Conservation (phyloP, 2,888 invertebrate genomes). For the Poecilobothrus nobilitatus region DNA sequence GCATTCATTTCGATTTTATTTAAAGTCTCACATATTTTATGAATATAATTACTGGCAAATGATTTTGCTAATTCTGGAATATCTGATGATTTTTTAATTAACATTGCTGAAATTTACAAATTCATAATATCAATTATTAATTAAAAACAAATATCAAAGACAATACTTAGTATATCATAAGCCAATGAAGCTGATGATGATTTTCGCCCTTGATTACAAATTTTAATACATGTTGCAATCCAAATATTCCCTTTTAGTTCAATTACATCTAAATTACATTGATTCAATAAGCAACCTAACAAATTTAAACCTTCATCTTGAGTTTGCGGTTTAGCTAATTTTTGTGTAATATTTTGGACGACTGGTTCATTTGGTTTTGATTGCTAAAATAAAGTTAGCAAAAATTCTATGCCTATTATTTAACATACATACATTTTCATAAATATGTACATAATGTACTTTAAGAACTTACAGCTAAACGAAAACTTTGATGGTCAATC, state of each 20-base stretch:
- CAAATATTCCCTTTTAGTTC: conserved; percentile 30
- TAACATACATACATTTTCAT: background rate
- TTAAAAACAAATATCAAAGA: conserved; percentile 12
- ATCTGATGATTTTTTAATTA: conserved; percentile 27
- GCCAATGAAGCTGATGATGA: conserved; percentile 22
- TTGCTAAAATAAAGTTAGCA: conserved; percentile 11
- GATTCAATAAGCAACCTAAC: conserved; percentile 26
- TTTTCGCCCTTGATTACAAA: conserved; percentile 26
- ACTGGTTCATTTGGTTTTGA: conserved; percentile 20
- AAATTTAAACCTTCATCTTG: conserved; percentile 26
- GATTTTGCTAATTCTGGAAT: conserved; percentile 31
- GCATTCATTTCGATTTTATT: conserved; percentile 20
- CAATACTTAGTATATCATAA: conserved; percentile 26
- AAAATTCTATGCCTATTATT: background rate
- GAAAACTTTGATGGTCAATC: conserved; percentile 30
- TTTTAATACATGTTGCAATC: conserved; percentile 29
- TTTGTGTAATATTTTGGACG: conserved; percentile 28
- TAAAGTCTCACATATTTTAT: conserved; percentile 30
- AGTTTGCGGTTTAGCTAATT: conserved; percentile 26
- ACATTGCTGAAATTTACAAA: conserved; percentile 22
- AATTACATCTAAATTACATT: conserved; percentile 27
- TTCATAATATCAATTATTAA: conserved; percentile 10
- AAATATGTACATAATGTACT: background rate
- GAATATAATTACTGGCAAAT: conserved; percentile 27
- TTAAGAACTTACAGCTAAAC: conserved; percentile 25